Conservation (phyloP, 2,113 vertebrate genomes). For the Mesoclemmys tuberculata region DNA sequence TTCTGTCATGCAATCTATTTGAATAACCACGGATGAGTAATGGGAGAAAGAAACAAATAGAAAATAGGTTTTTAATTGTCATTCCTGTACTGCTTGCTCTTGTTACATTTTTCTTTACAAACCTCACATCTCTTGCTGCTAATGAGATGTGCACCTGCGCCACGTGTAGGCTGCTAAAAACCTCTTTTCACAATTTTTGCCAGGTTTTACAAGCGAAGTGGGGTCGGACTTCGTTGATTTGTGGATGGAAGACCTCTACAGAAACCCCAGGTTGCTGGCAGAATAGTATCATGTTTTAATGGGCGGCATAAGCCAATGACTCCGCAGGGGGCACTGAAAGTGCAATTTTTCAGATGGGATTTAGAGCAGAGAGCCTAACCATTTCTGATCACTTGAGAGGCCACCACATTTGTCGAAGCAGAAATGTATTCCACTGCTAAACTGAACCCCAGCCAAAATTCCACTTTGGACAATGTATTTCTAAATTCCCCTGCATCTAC, state of each 20-base stretch:
- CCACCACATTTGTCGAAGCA: neutral
- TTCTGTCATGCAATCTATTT: neutral
- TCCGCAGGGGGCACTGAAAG: rapidly evolving
- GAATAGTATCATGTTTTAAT: neutral
- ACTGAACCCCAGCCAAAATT: neutral
- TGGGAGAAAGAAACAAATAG: neutral
- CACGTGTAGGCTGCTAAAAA: neutral
- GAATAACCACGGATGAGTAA: neutral
- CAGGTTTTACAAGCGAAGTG: neutral
- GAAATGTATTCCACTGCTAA: neutral
- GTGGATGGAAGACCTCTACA: neutral
- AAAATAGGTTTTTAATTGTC: neutral
- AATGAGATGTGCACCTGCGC: neutral
- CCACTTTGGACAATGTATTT: rapidly evolving
- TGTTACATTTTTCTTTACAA: neutral
- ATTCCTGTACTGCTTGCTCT: neutral
- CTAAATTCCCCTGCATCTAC: neutral
- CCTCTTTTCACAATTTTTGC: neutral
- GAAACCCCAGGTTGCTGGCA: neutral
- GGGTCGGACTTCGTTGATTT: neutral
- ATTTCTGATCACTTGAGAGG: neutral
- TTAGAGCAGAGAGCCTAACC: neutral
- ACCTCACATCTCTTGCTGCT: neutral
- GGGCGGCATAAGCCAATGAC: neutral
- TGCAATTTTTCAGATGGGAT: rapidly evolving